Evolutionary conservation across 2,888 invertebrate species (phyloP).

Genomic region (Ormyrus thymus): DNA sequence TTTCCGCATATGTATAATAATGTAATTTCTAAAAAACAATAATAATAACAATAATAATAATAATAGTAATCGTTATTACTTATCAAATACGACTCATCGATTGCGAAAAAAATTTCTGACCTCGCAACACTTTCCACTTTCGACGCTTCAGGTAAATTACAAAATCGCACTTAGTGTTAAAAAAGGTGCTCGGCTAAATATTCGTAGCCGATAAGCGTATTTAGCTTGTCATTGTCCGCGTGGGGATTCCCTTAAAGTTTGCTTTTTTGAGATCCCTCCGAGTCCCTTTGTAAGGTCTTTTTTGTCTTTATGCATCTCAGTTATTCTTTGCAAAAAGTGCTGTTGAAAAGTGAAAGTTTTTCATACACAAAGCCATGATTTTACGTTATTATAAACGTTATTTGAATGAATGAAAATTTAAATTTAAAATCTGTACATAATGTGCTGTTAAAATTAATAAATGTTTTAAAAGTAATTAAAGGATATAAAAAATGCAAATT

Average conservation of each 20-base stretch:
- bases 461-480: too few relatives aligned
- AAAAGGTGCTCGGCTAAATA: conserved; percentile 61
- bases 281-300: conserved; percentile 19
- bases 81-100: conserved; percentile 47
- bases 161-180: conserved; percentile 71
- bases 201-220: conserved; percentile 71
- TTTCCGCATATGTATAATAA: conserved; percentile 8
- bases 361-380: conserved; percentile 56
- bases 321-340: conserved; percentile 46
- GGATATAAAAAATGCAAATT: too few relatives aligned
- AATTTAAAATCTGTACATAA: too few relatives aligned
- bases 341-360: conserved; percentile 66
- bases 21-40: conserved; percentile 26
- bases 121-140: conserved; percentile 37
- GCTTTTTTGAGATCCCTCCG: conserved; percentile 43
- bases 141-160: conserved; percentile 53
- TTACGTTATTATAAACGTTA: background rate
- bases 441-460: too few relatives aligned
- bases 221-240: conserved; percentile 66
- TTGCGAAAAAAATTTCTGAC: conserved; percentile 35
- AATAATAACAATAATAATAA: conserved; percentile 16
- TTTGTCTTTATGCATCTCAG: background rate
- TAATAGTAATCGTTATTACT: conserved; percentile 23
- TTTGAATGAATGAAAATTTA: too few relatives aligned
- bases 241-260: conserved; percentile 39